Evolutionary conservation across 2,888 invertebrate genomes (phyloP).

Genomic region (Lasiommata megera): DNA sequence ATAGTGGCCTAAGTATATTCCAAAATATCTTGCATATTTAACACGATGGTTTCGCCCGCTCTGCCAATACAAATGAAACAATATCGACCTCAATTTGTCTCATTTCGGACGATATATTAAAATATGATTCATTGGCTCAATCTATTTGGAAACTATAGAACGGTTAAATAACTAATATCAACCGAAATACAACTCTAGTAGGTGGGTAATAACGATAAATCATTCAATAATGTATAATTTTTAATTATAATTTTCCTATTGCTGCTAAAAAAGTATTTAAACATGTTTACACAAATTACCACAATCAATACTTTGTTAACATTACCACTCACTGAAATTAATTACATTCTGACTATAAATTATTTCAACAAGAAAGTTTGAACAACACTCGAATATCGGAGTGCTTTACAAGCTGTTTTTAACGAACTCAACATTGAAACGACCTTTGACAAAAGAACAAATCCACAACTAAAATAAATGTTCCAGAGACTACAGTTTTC

Average conservation of each 20-base stretch:
- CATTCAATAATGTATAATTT: no score
- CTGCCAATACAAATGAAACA: slow-evolving; percentile 51
- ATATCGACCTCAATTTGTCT: slow-evolving; percentile 46
- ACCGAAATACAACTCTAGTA: no score
- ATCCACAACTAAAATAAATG: not conserved
- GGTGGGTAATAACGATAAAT: no score
- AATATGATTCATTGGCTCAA: slow-evolving; percentile 31
- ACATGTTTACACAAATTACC: not conserved
- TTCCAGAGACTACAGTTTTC: not conserved
- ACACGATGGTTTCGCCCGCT: slow-evolving; percentile 51
- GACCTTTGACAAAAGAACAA: slow-evolving; percentile 9
- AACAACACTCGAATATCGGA: slow-evolving; percentile 2
- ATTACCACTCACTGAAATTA: slow-evolving; percentile 3
- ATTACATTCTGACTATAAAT: slow-evolving; percentile 8
- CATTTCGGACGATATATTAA: slow-evolving; percentile 48
- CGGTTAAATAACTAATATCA: not conserved
- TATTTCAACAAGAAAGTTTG: slow-evolving; percentile 9
- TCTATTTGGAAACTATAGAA: slow-evolving; percentile 10
- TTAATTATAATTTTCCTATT: no score
- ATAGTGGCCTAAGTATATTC: slow-evolving; percentile 63
- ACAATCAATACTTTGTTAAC: not conserved
- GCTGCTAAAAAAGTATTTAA: no score
- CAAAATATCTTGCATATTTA: slow-evolving; percentile 54
- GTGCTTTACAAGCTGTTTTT: slow-evolving; percentile 7
- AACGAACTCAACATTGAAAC: slow-evolving; percentile 9